phyloP scores from a whole-genome alignment of 2,797 vertebrate species.

The Liparis tanakae region DNA sequence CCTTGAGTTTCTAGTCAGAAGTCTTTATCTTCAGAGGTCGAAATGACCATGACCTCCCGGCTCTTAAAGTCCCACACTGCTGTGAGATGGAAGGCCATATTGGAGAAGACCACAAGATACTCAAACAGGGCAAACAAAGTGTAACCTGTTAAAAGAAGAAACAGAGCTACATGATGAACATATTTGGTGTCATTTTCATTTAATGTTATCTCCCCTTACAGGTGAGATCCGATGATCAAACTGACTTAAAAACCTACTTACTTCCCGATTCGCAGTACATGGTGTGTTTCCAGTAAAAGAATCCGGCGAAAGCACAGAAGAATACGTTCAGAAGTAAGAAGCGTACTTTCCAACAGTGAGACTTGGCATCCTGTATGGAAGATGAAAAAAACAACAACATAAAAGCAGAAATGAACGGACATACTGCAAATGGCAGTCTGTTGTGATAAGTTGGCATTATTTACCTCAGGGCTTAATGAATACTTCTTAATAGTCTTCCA shows the following conservation, averaged over 20 bases:
- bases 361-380: constrained; percentile 85
- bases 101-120: constrained; percentile 92
- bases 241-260: constrained; percentile 67
- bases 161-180: background rate
- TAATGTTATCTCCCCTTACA: background rate
- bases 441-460: constrained; percentile 10
- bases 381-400: background rate
- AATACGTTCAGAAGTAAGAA: constrained; percentile 86
- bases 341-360: constrained; percentile 89
- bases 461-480: constrained; percentile 89
- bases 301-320: constrained; percentile 82
- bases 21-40: constrained; percentile 87
- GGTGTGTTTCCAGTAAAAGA: constrained; percentile 91
- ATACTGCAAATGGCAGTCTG: background rate
- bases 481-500: constrained; percentile 88
- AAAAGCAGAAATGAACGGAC: constrained; percentile 3
- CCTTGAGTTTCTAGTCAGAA: constrained; percentile 79
- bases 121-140: constrained; percentile 92
- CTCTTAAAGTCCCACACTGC: constrained; percentile 93
- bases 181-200: background rate
- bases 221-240: background rate
- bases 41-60: constrained; percentile 88
- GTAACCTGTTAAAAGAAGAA: constrained; percentile 81
- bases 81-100: constrained; percentile 97
- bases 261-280: constrained; percentile 91